Conservation (phyloP, 2,797 vertebrate genomes). For the Phoebastria nigripes region DNA sequence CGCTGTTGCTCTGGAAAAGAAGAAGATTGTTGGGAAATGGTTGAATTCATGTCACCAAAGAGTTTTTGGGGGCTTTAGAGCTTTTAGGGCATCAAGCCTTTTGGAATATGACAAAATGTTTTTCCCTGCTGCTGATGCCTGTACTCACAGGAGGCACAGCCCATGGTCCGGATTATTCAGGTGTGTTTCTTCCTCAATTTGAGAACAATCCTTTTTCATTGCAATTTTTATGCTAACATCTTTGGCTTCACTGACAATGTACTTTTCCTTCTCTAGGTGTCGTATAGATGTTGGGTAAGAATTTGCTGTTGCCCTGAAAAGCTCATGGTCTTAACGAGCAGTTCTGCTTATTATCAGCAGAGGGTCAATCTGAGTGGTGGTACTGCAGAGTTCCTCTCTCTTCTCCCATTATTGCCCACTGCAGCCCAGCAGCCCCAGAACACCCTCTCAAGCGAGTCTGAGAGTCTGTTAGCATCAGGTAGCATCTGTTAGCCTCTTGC, state of each 20-base stretch:
- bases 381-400: not conserved
- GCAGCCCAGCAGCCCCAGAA: not conserved
- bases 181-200: not conserved
- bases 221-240: not conserved
- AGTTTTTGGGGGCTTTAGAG: not conserved
- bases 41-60: not conserved
- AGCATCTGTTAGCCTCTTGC: not conserved
- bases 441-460: not conserved
- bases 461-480: not conserved
- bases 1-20: not conserved
- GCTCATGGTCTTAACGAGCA: not conserved
- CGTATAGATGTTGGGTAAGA: not conserved
- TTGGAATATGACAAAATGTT: not conserved
- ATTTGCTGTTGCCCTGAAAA: not conserved
- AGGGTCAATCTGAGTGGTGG: not conserved
- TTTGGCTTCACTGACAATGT: not conserved
- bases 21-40: not conserved
- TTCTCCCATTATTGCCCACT: not conserved
- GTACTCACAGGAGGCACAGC: not conserved
- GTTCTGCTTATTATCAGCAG: not conserved
- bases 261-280: not conserved
- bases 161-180: not conserved
- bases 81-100: not conserved
- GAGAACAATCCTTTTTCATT: not conserved
- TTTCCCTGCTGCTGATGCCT: not conserved